Evolutionary conservation across 1,140 invertebrate genomes (phyloP), one percentile per base, ranked within the genome.

Genomic region (Plectus sambesii): DNA sequence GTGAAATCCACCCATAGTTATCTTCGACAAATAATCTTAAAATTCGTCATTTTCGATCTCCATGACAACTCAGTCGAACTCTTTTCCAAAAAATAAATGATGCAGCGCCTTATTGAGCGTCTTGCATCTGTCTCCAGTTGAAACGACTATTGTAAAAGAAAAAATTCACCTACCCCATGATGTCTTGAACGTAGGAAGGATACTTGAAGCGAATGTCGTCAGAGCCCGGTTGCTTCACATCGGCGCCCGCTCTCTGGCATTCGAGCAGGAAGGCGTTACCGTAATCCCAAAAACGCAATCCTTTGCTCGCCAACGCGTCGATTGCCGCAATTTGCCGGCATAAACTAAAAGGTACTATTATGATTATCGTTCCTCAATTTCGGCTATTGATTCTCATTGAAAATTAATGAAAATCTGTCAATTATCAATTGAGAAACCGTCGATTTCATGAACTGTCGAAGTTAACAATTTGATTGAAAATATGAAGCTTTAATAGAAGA

Each of bases 181-280:
- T 81, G 56, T 81, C 76, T 63, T 82, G 79, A 19, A 82, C 78
- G 60, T 82, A 81, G 27, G 78, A 79, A 15, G 80, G 80, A 66
- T 80, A 82, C 23, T 74, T 68, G 60, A 81, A 82, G 25, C 64
- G 68, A 3, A 70, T 69, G 19, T 66, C 57, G n/a, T 66, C 46
- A 19, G 72, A 70, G 38, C 67, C 61, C 23, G 58, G 56, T 30
- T 62, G 55, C 3, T 57, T 42, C n/a, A n/a, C n/a, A 23, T 64
- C 36, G 17, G 60, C 68, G 69, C 79, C 80, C 24, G 80, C 79
- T 49, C 79, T 66, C 30, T 72, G 66, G 9, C 79, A 78, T 68
- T 82, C 79, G 29, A 82, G 65, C 20, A 81, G 72, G 62, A 81
- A 81, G 3, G 80, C 80, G 67, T 81, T 81, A 24, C 80, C 80